Evolutionary conservation across 2,113 vertebrate species (phyloP).

Genomic region (Tachysurus fulvidraco): DNA sequence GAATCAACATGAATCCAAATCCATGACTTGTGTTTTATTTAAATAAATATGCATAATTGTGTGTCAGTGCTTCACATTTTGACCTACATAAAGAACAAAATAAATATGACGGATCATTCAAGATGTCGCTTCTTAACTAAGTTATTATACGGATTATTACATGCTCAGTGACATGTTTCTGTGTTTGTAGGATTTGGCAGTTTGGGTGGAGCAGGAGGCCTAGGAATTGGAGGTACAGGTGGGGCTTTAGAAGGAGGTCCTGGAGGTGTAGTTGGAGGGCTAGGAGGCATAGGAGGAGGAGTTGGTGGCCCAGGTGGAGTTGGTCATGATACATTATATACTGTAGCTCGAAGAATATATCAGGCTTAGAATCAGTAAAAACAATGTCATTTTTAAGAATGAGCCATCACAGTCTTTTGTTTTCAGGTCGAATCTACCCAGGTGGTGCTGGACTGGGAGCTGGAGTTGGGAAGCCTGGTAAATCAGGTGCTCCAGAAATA

Average conservation of each 20-base stretch:
- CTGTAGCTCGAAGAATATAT: slow-evolving; percentile 8
- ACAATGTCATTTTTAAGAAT: not conserved
- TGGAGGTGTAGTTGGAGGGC: slow-evolving; percentile 43
- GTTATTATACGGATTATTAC: not conserved
- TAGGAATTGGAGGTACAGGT: slow-evolving; percentile 42
- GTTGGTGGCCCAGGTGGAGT: slow-evolving; percentile 41
- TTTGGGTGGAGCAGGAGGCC: slow-evolving; percentile 59
- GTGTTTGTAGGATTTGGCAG: slow-evolving; percentile 53
- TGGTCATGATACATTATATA: slow-evolving; percentile 37
- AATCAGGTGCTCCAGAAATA: slow-evolving; percentile 55
- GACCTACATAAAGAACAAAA: not conserved
- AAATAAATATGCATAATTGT: not conserved
- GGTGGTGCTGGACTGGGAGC: slow-evolving; percentile 58
- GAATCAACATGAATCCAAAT: not conserved
- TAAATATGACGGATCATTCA: not conserved
- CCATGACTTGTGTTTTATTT: not conserved
- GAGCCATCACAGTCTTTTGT: not conserved
- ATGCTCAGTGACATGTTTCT: slow-evolving; percentile 25
- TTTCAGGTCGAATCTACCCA: slow-evolving; percentile 54
- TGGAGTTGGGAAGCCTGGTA: slow-evolving; percentile 65
- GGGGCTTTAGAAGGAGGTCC: slow-evolving; percentile 39
- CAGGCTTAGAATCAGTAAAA: not conserved
- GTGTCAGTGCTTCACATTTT: not conserved
- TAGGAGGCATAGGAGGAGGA: slow-evolving; percentile 40
- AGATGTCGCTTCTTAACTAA: not conserved